Base-by-base conservation (phyloP, 2,888 invertebrate species). In the Tanytarsus gracilentus region DNA sequence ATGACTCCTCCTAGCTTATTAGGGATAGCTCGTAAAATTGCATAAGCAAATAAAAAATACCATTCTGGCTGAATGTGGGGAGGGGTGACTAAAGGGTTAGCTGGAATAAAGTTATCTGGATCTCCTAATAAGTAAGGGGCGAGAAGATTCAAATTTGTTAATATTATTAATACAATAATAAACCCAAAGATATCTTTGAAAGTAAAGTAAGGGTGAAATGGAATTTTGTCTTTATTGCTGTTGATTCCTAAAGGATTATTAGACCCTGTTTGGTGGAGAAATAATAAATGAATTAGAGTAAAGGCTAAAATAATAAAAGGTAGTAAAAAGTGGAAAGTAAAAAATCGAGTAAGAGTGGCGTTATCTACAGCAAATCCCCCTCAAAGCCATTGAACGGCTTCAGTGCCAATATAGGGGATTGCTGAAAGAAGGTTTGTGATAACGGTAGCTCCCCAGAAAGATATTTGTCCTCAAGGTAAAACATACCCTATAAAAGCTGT, bases 31-130 rank as follows among this genome's bases (percentile, higher is more conserved):
- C 87, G 87, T 68, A 88, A 66, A 76, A 88, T 87, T 16, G 86
- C 84, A 72, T 88, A 88, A 11, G 87, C 86, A 77, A 87, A 88
- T 77, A 88, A 71, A 68, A 88, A 89, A 71, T 88, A 88, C 82
- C 86, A 88, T 80, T 89, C 88, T 49, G 86, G 87, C 79, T 88
- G 84, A 76, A 88, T 88, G 69, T 87, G 87, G 6, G 79, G 70
- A 0, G 87, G 86, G 0, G 86, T 86, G 14, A 82, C 77, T 75
- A 85, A 67, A 68, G 83, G 79, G 64, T 85, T 84, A 4, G 84
- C 85, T 0, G 80, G 80, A 18, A 79, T 82, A 75, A 85, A 88
- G 75, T 86, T 88, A 76, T 86, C 86, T 0, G 84, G 82, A 26
- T 86, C 85, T 65, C 79, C 77, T 69, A 87, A 66, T 69, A 82